Conservation (phyloP, 2,797 vertebrate genomes). For the Acanthurus tractus region DNA sequence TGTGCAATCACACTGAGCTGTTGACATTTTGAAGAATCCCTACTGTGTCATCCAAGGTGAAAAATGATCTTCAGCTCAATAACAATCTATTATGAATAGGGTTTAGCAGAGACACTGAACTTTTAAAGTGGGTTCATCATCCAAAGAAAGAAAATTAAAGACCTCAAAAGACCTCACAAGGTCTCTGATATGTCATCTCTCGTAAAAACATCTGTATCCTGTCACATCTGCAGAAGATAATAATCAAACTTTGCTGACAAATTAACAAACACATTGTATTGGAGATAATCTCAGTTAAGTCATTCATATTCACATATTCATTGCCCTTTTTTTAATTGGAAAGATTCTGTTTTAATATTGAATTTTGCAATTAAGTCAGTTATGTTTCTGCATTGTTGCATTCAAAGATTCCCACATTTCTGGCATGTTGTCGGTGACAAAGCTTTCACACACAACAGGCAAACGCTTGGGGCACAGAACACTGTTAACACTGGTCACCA, state of each 20-base stretch:
- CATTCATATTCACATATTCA: not conserved
- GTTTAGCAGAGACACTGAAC: constrained; percentile 33
- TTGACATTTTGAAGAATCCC: constrained; percentile 81
- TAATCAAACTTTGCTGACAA: constrained; percentile 26
- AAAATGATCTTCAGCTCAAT: constrained; percentile 74
- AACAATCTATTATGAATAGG: constrained; percentile 76
- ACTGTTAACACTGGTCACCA: not conserved
- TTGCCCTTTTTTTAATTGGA: not conserved
- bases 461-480: not conserved
- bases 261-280: constrained; percentile 1
- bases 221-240: not conserved
- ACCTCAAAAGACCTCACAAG: constrained; percentile 7
- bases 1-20: constrained; percentile 70
- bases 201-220: not conserved
- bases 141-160: constrained; percentile 8
- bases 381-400: no score
- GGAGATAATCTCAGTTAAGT: not conserved
- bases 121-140: constrained; percentile 42
- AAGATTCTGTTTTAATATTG: no score
- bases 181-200: constrained; percentile 18
- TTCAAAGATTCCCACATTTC: no score
- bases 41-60: constrained; percentile 70
- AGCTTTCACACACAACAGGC: constrained; percentile 17
- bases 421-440: not conserved
- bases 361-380: no score